Evolutionary conservation across 2,113 vertebrate species (phyloP).

Genomic region (Hippocampus guttulatus): DNA sequence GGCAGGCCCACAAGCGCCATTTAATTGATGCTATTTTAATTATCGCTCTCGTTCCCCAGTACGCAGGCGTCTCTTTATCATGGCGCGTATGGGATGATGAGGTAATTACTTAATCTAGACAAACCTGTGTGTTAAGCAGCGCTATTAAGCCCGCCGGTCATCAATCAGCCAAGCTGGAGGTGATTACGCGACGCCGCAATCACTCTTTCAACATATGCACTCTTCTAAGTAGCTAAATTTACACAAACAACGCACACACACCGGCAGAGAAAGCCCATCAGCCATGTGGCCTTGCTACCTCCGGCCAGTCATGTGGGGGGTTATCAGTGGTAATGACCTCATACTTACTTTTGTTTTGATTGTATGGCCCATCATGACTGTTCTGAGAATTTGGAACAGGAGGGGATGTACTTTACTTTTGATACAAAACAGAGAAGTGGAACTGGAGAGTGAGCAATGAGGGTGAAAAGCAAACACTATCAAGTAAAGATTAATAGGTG

Average conservation of each 20-base stretch:
- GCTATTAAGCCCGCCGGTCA: conserved; percentile 81
- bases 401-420: background rate
- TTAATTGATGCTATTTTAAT: conserved; percentile 76
- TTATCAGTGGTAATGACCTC: background rate
- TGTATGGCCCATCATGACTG: background rate
- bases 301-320: background rate
- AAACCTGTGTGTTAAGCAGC: conserved; percentile 94
- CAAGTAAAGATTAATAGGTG: conserved; percentile 65
- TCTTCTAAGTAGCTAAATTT: conserved; percentile 81
- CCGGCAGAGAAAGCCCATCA: conserved; percentile 21
- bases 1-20: conserved; percentile 59
- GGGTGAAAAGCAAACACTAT: conserved; percentile 65
- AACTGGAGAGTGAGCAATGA: conserved; percentile 8
- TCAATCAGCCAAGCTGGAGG: conserved; percentile 83
- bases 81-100: conserved; percentile 72
- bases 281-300: background rate
- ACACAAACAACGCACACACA: conserved; percentile 74
- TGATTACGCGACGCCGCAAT: conserved; percentile 79
- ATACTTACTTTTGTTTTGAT: background rate
- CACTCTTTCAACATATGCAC: conserved; percentile 79
- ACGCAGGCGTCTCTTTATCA: conserved; percentile 77
- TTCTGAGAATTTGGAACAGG: background rate
- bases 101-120: conserved; percentile 98
- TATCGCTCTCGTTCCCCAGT: conserved; percentile 51
- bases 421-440: background rate